These are phyloP conservation scores for Macrophya alboannulata DNA, from an alignment of 2,888 invertebrate genomes.

Conservation along the genomic window DNA sequence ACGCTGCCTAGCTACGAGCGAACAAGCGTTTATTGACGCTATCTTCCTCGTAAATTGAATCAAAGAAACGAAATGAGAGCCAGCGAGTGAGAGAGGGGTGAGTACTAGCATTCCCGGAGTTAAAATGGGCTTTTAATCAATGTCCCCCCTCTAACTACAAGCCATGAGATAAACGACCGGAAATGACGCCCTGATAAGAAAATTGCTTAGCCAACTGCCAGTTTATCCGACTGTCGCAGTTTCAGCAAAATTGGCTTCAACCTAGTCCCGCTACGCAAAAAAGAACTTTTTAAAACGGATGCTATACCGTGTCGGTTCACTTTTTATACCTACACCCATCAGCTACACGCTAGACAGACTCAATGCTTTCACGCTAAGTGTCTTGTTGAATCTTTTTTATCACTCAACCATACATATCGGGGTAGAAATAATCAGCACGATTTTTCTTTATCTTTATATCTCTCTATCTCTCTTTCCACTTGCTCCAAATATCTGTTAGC, in stretches of 20 bases:
- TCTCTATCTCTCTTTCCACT: not conserved
- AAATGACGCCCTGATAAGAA: constrained; percentile 78
- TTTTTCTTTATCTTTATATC: not conserved
- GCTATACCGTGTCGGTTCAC: constrained; percentile 54
- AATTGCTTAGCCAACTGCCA: constrained; percentile 73
- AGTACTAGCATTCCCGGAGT: constrained; percentile 70
- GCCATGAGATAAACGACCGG: constrained; percentile 77
- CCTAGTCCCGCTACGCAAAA: constrained; percentile 60
- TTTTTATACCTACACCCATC: constrained; percentile 26
- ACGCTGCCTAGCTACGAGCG: constrained; percentile 59
- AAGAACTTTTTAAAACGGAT: constrained; percentile 69
- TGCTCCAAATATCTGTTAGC: not conserved
- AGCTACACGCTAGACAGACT: constrained; percentile 6
- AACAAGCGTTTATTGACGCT: constrained; percentile 67
- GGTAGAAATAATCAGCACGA: not conserved
- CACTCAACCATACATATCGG: not conserved
- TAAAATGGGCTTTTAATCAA: constrained; percentile 77
- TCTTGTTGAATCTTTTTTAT: constrained; percentile 10
- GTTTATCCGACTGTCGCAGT: constrained; percentile 60
- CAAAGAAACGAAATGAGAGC: constrained; percentile 74
- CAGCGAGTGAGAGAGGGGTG: constrained; percentile 60
- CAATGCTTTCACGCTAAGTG: constrained; percentile 39
- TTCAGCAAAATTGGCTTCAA: constrained; percentile 69
- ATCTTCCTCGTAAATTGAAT: constrained; percentile 77
- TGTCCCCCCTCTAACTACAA: constrained; percentile 73